A percentile compares a stretch with the other conserved stretches of the same genome.
Evolutionary conservation across 2,888 invertebrate genomes (phyloP).

Genomic region (Trichacis sp.): DNA sequence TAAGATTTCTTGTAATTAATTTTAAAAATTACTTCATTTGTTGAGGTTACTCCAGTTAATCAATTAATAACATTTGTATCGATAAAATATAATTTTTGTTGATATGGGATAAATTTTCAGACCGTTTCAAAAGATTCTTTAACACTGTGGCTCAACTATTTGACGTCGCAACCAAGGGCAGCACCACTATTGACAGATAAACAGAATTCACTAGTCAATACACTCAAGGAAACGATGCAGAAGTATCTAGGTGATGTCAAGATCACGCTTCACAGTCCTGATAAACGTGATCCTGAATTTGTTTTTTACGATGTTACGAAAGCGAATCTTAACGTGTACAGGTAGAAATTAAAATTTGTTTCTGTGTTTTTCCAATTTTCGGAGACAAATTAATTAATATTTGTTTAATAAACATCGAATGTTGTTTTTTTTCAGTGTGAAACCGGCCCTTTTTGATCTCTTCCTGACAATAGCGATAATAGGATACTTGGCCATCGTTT

Average conservation of each 20-base stretch:
- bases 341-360: constrained; percentile 74
- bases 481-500: constrained; percentile 86
- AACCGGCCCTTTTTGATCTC: constrained; percentile 97
- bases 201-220: constrained; percentile 77
- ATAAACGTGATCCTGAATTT: constrained; percentile 93
- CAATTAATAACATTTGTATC: no score
- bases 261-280: constrained; percentile 77
- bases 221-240: constrained; percentile 79
- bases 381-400: no score
- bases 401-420: no score
- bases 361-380: no score
- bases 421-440: constrained; percentile 80
- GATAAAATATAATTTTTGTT: constrained; percentile 41
- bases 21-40: no score
- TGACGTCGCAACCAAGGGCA: constrained; percentile 80
- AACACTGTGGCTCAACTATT: constrained; percentile 80
- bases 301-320: constrained; percentile 88
- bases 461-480: constrained; percentile 89
- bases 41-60: no score
- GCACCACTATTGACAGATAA: constrained; percentile 79
- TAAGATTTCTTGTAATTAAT: no score
- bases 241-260: constrained; percentile 85
- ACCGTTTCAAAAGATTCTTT: constrained; percentile 81
- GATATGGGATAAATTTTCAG: constrained; percentile 70
- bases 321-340: constrained; percentile 87